Percentiles rank a stretch among this genome's conserved stretches.
These are phyloP conservation scores for Spinibarbus caldwelli DNA, from an alignment of 2,797 vertebrate genomes.

Conservation along the genomic window DNA sequence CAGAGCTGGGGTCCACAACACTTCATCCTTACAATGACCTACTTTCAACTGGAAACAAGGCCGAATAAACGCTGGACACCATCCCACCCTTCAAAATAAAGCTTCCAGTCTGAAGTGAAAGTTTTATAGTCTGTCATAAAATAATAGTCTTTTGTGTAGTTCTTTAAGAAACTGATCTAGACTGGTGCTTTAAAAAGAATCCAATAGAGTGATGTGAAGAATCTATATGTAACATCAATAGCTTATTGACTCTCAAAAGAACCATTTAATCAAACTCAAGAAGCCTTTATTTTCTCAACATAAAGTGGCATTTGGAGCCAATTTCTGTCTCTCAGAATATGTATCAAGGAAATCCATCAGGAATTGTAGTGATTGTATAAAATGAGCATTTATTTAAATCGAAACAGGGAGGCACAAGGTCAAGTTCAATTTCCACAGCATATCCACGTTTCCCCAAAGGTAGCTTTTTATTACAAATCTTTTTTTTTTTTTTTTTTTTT, in stretches of 20 bases:
- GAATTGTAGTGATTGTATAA: not conserved
- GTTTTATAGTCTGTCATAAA: not conserved
- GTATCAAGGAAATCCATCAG: not conserved
- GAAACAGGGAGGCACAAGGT: too few relatives aligned
- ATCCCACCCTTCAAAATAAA: conserved; percentile 16
- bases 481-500: too few relatives aligned
- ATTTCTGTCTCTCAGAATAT: not conserved
- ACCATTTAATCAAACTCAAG: not conserved
- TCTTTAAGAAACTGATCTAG: not conserved
- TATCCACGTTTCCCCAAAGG: too few relatives aligned
- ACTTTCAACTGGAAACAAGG: conserved; percentile 36
- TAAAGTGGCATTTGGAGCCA: not conserved
- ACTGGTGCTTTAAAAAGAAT: conserved; percentile 8
- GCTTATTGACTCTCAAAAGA: not conserved
- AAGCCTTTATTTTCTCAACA: not conserved
- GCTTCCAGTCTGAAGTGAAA: not conserved
- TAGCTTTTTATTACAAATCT: too few relatives aligned
- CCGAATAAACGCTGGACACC: conserved; percentile 36
- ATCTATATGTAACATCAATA: not conserved
- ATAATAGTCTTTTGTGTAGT: not conserved
- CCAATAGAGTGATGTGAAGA: not conserved
- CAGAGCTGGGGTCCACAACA: conserved; percentile 17
- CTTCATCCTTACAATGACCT: conserved; percentile 45
- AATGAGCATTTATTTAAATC: not conserved
- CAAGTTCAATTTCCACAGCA: too few relatives aligned